These are phyloP conservation scores for Lepidostoma basale DNA, from an alignment of 1,140 invertebrate genomes.

Conservation along the genomic window DNA sequence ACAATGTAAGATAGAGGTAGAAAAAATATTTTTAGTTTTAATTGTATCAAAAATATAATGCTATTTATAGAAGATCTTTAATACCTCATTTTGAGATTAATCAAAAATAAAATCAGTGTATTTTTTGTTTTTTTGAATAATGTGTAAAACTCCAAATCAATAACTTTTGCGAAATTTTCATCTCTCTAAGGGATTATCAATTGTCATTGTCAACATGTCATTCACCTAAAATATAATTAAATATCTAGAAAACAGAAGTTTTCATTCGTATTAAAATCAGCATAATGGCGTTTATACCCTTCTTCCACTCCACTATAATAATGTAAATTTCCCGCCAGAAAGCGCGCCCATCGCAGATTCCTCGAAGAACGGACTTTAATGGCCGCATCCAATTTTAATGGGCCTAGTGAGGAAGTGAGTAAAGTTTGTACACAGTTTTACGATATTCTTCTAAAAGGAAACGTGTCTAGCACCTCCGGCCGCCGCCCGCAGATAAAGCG, in stretches of 20 bases:
- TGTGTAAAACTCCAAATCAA: not conserved
- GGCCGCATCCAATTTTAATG: slow-evolving; percentile 16
- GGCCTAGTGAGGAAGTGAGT: not conserved
- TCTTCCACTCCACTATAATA: no score
- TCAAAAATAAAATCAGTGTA: no score
- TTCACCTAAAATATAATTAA: not conserved
- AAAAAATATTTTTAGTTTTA: no score
- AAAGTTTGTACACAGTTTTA: slow-evolving; percentile 8
- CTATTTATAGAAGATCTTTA: no score
- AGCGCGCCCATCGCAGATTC: not conserved
- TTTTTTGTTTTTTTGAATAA: no score
- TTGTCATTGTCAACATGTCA: not conserved
- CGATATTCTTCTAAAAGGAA: not conserved
- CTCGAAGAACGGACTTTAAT: not conserved
- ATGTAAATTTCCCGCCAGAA: slow-evolving; percentile 21
- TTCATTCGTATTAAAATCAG: not conserved
- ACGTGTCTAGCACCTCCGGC: not conserved
- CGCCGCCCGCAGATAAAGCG: no score
- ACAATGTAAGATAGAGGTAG: no score
- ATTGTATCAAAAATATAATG: no score
- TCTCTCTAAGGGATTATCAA: not conserved
- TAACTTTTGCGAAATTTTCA: not conserved
- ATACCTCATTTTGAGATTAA: no score
- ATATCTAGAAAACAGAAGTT: slow-evolving; percentile 7
- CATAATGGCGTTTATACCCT: no score